Evolutionary conservation across 2,797 vertebrate species (phyloP).

Genomic region (Hypotaenidia okinawae): DNA sequence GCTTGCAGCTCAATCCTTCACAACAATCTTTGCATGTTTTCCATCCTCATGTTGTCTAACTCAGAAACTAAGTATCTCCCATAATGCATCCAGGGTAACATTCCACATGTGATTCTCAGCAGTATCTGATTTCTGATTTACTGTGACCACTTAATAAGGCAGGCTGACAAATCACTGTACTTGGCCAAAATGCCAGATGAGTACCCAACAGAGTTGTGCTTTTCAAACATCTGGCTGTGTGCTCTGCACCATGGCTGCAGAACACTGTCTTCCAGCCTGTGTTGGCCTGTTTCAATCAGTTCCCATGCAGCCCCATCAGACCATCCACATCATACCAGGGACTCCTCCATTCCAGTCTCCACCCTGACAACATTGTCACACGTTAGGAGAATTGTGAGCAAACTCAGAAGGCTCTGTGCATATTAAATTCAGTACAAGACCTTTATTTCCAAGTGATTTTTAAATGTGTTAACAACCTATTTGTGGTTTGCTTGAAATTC

Average conservation of each 20-base stretch:
- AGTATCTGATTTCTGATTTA: background rate
- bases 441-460: background rate
- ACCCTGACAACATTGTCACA: background rate
- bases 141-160: background rate
- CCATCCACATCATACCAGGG: rapidly evolving
- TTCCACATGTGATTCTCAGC: background rate
- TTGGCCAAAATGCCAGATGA: background rate
- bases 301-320: background rate
- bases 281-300: background rate
- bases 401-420: background rate
- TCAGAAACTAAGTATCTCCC: background rate
- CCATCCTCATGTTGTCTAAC: background rate
- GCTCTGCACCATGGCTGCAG: rapidly evolving
- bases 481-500: background rate
- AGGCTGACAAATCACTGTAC: background rate
- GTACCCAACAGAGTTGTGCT: background rate
- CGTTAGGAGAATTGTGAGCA: background rate
- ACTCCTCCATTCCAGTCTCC: background rate
- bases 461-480: background rate
- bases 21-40: background rate
- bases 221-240: background rate
- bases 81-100: background rate
- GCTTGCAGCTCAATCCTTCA: background rate
- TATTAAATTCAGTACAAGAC: background rate
- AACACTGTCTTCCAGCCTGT: background rate